These are phyloP conservation scores for Aspidiotus destructor DNA, from an alignment of 2,888 invertebrate genomes.

Conservation along the genomic window DNA sequence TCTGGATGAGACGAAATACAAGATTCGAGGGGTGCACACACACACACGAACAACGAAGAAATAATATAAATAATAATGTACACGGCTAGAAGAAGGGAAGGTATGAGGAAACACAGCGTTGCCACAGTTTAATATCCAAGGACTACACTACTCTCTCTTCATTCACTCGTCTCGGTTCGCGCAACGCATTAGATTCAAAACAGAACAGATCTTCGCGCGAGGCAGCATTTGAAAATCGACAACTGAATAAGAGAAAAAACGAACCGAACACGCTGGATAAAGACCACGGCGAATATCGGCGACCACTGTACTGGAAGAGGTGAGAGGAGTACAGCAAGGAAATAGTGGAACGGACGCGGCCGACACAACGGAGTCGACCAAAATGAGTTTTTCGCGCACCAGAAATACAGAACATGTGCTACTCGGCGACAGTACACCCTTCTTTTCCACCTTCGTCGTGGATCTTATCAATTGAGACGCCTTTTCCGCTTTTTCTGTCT, in stretches of 20 bases:
- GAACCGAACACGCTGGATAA: slow-evolving; percentile 29
- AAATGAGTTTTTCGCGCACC: slow-evolving; percentile 31
- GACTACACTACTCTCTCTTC: slow-evolving; percentile 18
- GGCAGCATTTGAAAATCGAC: slow-evolving; percentile 25
- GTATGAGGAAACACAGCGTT: slow-evolving; percentile 23
- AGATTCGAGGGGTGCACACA: slow-evolving; percentile 27
- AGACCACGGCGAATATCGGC: slow-evolving; percentile 34
- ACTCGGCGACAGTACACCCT: slow-evolving; percentile 16
- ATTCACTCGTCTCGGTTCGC: slow-evolving; percentile 14
- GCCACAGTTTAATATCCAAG: slow-evolving; percentile 19
- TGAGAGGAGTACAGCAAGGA: background rate
- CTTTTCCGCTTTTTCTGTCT: too few species aligned
- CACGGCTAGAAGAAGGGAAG: slow-evolving; percentile 7
- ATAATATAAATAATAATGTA: background rate
- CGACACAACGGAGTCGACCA: slow-evolving; percentile 24
- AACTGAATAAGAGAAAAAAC: slow-evolving; percentile 21
- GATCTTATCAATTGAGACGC: background rate
- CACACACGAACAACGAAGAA: slow-evolving; percentile 4
- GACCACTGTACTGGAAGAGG: slow-evolving; percentile 35
- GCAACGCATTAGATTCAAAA: background rate
- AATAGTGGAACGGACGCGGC: slow-evolving; percentile 6
- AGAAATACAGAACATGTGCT: slow-evolving; percentile 30
- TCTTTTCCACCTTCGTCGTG: background rate
- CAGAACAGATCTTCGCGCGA: slow-evolving; percentile 28
- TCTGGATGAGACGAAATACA: slow-evolving; percentile 30